Conservation (phyloP, 2,888 invertebrate genomes). For the Calliphora vomitoria region DNA sequence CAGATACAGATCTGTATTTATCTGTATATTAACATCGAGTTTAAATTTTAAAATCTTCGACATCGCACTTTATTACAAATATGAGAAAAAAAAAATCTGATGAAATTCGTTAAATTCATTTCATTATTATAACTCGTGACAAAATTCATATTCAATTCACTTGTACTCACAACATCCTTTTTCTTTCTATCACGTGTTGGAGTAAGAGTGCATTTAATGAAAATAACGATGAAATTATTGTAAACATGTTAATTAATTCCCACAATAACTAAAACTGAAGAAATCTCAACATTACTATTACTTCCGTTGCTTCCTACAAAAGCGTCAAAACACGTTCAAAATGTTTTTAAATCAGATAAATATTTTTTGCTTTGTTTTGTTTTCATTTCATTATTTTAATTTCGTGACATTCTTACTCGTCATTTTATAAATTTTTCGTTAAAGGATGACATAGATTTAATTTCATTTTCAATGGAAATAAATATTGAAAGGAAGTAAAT, state of each 20-base stretch:
- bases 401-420: slow-evolving; percentile 27
- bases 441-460: slow-evolving; percentile 41
- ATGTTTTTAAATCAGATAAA: slow-evolving; percentile 5
- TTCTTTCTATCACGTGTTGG: neutral
- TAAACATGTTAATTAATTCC: slow-evolving; percentile 56
- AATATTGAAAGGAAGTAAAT: slow-evolving; percentile 1
- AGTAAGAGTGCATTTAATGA: neutral
- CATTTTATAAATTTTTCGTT: slow-evolving; percentile 27
- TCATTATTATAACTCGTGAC: slow-evolving; percentile 37
- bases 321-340: slow-evolving; percentile 64
- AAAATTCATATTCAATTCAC: slow-evolving; percentile 32
- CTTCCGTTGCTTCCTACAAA: slow-evolving; percentile 57
- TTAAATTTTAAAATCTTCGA: too few relatives aligned
- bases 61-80: too few relatives aligned
- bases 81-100: neutral
- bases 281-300: slow-evolving; percentile 26
- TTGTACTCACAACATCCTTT: slow-evolving; percentile 38
- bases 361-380: neutral
- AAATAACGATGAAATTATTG: slow-evolving; percentile 23
- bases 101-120: neutral
- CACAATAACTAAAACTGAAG: slow-evolving; percentile 4
- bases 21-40: too few relatives aligned
- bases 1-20: neutral
- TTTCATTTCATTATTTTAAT: slow-evolving; percentile 30
- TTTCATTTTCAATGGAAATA: slow-evolving; percentile 46